These are phyloP conservation scores for Coregonus ussuriensis DNA, from an alignment of 2,797 vertebrate species.

Conservation along the genomic window DNA sequence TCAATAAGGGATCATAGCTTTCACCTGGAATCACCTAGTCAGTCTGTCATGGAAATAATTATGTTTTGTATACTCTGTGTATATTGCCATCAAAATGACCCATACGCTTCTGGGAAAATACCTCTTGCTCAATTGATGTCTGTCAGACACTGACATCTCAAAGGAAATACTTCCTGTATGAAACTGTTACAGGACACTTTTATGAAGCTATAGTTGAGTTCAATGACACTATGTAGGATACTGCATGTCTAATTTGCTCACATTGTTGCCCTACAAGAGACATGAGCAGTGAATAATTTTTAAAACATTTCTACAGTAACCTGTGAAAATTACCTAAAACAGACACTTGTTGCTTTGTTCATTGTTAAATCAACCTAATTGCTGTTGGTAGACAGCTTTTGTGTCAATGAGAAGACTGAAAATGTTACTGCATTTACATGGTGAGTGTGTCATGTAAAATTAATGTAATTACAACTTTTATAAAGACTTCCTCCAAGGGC, in stretches of 20 bases:
- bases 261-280: conserved; percentile 14
- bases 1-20: too few relatives aligned
- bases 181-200: conserved; percentile 27
- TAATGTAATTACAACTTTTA: neutral
- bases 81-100: conserved; percentile 21
- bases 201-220: conserved; percentile 44
- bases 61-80: too few relatives aligned
- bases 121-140: conserved; percentile 4
- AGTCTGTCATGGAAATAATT: too few relatives aligned
- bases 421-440: neutral
- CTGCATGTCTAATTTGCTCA: conserved; percentile 49
- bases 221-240: conserved; percentile 34
- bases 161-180: neutral
- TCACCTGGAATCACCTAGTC: too few relatives aligned
- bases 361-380: too few relatives aligned
- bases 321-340: conserved; percentile 24
- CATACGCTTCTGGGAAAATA: conserved; percentile 3
- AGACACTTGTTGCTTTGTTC: conserved; percentile 1
- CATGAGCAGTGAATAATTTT: conserved; percentile 3
- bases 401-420: too few relatives aligned
- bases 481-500: neutral
- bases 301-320: conserved; percentile 47
- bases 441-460: neutral
- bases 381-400: too few relatives aligned
- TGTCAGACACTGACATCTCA: neutral